phyloP scores from a whole-genome alignment of 2,888 invertebrate species.

The Dolichomitus sp. region DNA sequence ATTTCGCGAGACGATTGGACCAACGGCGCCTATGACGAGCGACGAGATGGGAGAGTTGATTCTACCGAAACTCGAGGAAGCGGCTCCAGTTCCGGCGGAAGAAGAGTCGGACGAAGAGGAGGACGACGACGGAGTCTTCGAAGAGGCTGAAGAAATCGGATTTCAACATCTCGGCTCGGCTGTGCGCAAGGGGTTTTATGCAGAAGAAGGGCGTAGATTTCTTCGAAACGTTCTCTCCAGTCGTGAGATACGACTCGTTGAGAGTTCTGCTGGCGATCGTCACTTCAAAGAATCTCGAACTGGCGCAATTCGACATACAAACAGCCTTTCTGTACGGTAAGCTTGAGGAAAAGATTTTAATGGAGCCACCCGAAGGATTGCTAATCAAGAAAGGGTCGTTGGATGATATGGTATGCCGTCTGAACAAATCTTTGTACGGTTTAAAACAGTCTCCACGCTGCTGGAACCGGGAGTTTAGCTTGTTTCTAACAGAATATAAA shows the following conservation, averaged over 20 bases:
- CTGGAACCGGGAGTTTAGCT: neutral
- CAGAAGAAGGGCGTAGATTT: neutral
- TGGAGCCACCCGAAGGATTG: neutral
- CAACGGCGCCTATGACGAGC: neutral
- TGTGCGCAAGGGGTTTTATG: neutral
- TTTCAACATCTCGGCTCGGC: too few relatives aligned
- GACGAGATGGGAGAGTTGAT: conserved; percentile 20
- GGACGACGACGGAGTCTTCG: too few relatives aligned
- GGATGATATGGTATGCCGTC: neutral
- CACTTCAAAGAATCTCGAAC: neutral
- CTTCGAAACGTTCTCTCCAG: neutral
- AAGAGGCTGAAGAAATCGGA: too few relatives aligned
- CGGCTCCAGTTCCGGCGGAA: neutral
- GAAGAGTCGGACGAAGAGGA: too few relatives aligned
- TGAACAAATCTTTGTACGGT: neutral
- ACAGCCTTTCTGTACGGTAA: neutral
- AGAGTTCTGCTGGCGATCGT: neutral
- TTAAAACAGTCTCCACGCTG: neutral
- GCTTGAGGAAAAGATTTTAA: neutral
- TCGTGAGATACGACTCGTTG: neutral
- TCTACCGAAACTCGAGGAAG: conserved; percentile 17
- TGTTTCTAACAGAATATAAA: neutral
- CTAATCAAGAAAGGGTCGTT: neutral
- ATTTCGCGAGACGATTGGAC: too few relatives aligned
- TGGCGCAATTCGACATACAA: neutral